A percentile compares a stretch with the other conserved stretches of the same genome.
Conservation (phyloP, 2,888 invertebrate genomes). For the Bedellia somnulentella region DNA sequence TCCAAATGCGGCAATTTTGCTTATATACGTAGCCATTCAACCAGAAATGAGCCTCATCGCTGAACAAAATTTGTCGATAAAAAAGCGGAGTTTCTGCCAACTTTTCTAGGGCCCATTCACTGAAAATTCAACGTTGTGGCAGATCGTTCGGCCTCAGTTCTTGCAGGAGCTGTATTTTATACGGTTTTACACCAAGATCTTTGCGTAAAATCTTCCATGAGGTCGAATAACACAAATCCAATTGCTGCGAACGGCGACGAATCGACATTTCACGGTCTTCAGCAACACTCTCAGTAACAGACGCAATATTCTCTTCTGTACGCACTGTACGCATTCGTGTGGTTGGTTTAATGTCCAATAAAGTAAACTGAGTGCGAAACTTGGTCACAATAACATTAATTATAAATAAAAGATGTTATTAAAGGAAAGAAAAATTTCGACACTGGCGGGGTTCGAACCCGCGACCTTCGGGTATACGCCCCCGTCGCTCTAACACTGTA, state of each 20-base stretch:
- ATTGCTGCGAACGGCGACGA: neutral
- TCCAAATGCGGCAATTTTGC: constrained; percentile 8
- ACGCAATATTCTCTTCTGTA: neutral
- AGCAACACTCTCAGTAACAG: neutral
- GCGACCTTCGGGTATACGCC: no score
- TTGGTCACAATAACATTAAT: constrained; percentile 7
- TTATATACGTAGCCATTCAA: constrained; percentile 8
- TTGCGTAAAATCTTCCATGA: constrained; percentile 1
- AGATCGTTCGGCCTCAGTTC: constrained; percentile 8
- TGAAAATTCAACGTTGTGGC: constrained; percentile 4
- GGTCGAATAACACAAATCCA: neutral
- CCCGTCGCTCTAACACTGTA: no score
- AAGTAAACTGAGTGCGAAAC: constrained; percentile 6
- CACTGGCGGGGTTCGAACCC: no score
- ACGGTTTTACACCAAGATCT: constrained; percentile 5
- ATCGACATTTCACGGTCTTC: constrained; percentile 1
- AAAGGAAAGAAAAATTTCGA: no score
- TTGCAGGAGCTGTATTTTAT: constrained; percentile 5
- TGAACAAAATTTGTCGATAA: constrained; percentile 8
- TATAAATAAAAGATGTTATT: no score
- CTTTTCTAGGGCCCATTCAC: constrained; percentile 9
- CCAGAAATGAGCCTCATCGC: no score
- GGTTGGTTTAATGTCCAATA: neutral
- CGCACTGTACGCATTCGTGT: neutral
- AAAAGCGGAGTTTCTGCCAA: constrained; percentile 7